A percentile compares a stretch with the other conserved stretches of the same genome.
These are phyloP conservation scores for Abscondita cerata DNA, from an alignment of 2,888 invertebrate genomes.

Conservation along the genomic window DNA sequence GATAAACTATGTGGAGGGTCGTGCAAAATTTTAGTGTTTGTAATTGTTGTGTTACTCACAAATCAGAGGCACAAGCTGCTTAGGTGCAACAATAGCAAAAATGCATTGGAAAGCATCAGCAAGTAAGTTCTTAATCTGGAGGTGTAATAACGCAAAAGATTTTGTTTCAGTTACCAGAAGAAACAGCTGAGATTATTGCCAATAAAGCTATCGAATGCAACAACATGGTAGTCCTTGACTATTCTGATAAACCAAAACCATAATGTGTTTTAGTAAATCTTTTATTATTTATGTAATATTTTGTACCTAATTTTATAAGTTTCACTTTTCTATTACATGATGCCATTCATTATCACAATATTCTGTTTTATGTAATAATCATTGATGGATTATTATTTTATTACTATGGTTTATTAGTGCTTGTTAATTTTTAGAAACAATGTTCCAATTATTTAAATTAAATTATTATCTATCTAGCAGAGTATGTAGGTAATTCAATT, in stretches of 20 bases:
- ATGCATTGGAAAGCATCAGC: slow-evolving; percentile 70
- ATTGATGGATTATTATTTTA: too few species aligned
- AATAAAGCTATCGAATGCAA: slow-evolving; percentile 88
- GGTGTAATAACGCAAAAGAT: background rate
- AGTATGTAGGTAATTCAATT: too few species aligned
- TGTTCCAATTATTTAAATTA: too few species aligned
- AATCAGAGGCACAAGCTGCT: slow-evolving; percentile 73
- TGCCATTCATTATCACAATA: too few species aligned
- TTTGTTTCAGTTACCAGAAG: slow-evolving; percentile 73
- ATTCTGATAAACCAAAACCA: slow-evolving; percentile 55
- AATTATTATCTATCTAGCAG: too few species aligned
- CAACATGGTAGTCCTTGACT: slow-evolving; percentile 71
- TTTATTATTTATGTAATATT: too few species aligned
- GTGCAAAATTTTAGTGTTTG: slow-evolving; percentile 80
- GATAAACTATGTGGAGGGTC: slow-evolving; percentile 89
- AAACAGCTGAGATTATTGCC: slow-evolving; percentile 81
- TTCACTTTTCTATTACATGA: too few species aligned
- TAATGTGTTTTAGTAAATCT: background rate
- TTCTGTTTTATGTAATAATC: too few species aligned
- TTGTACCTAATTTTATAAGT: too few species aligned
- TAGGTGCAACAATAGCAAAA: slow-evolving; percentile 66
- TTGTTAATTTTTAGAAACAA: too few species aligned
- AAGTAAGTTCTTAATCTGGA: slow-evolving; percentile 54
- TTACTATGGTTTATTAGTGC: too few species aligned
- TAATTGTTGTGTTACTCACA: slow-evolving; percentile 75